Base-by-base conservation (phyloP, 2,888 invertebrate species). In the Drosophila mayaguana region DNA sequence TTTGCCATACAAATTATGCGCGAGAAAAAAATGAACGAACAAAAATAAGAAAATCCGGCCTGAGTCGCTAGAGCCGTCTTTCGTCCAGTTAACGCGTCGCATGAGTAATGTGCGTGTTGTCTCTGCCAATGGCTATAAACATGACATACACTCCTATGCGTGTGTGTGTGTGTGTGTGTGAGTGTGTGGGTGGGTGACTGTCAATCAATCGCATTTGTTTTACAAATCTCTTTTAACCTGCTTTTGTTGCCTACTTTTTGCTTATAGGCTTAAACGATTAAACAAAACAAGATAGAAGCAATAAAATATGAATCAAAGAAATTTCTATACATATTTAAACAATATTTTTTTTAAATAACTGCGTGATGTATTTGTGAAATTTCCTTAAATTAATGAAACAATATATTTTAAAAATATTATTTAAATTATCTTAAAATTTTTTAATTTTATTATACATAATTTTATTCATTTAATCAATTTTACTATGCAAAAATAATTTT, bases 21-120 rank as follows among this genome's bases (percentile, higher is more conserved):
- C 32, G 18, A 50, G 6, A 20, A 34, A 55, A 18, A 20, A 1
- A 32, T 16, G 36, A 36, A 6, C 0, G 2, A 16, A 22, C 20
- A 40, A 32, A n/a, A 20, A 34, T 34, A 34, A 22, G 38, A 53
- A 25, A 53, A 53, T 38, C 36, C 38, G 6, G 16, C 40, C 16
- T 48, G 48, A 20, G 20, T 16, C 32, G 43, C 51, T 8, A 20
- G 20, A 46, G 14, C 34, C 54, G 40, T 9, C 40, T 40, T 43
- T 45, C 36, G 65, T 53, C 55, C 56, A 54, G 68, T 25, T 54
- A 72, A 72, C 81, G 70, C 64, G 63, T 68, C 78, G 72, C 75
- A 80, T 79, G 80, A 72, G 82, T 79, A 65, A 84, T 79, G 80
- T 63, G 70, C 56, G 65, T 63, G 48, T 46, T 42, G 16, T 36